phyloP scores from a whole-genome alignment of 2,797 vertebrate genomes.

The Hirundo rustica region DNA sequence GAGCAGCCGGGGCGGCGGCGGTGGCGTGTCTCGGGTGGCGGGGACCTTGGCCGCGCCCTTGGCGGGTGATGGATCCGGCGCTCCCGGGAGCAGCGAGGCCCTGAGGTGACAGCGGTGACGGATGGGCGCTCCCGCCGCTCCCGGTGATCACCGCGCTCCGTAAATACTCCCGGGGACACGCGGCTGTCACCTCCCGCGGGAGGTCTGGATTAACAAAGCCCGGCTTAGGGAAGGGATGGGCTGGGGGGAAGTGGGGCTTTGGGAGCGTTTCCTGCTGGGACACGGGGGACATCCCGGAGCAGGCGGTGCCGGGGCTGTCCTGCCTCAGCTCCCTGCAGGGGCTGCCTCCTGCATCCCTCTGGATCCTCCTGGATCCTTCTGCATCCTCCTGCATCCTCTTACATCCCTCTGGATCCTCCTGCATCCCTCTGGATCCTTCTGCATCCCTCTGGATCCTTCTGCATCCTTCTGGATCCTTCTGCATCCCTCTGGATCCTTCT shows the following conservation, averaged over 20 bases:
- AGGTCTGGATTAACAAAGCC: background rate
- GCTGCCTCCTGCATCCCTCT: accelerated
- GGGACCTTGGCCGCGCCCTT: background rate
- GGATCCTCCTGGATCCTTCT: background rate
- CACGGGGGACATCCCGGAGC: background rate
- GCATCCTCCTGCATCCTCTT: too few species aligned
- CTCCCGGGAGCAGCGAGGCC: background rate
- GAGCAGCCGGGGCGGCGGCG: too few species aligned
- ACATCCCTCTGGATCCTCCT: accelerated
- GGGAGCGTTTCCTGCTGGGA: background rate
- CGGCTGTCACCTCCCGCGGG: background rate
- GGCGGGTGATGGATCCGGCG: background rate
- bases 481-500: too few species aligned
- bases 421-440: background rate
- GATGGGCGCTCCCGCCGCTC: background rate
- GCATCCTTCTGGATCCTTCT: too few species aligned
- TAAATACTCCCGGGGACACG: background rate
- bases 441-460: background rate
- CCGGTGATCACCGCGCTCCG: background rate
- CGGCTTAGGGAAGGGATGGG: background rate
- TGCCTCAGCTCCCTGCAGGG: background rate
- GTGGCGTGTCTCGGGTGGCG: too few species aligned
- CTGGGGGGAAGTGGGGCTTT: accelerated
- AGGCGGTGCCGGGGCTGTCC: background rate
- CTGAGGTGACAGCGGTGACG: background rate